Base-by-base conservation (phyloP, 2,797 vertebrate species). In the Pterois miles region DNA sequence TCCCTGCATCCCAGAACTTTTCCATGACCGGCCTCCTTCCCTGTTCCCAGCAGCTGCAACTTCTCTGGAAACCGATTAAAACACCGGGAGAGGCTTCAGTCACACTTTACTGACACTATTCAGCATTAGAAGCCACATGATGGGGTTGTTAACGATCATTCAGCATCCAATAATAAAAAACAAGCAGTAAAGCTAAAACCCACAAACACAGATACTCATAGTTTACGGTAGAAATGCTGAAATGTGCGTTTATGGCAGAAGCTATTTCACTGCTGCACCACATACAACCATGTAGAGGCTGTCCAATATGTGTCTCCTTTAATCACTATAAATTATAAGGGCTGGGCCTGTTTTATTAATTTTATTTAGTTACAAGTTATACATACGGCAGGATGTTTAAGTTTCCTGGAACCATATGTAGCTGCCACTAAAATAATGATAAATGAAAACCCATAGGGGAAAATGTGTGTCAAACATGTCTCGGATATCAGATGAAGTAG, bases 1-100 rank as follows among this genome's bases (percentile, higher is more conserved):
- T 92, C 91, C 93, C 92, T 91, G 62, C 56, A 52, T 91, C 90
- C 82, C 65, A 73, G 59, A 91, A 89, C 48, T 87, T 94, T 93
- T 93, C 91, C 90, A 94, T 88, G 82, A 85, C 58, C 72, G 25
- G 36, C 64, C 73, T 33, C 16, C 5, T 64, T 50, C 33, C 1
- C 34, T 52, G 10, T 75, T 84, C 74, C 82, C 72, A 64, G 60
- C 76, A 81, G 50, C 40, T 84, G 64, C 38, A 78, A 48, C 25
- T 82, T 75, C 33, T 20, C 59, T 75, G 72, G 70, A 78, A 66
- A 59, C 20, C 27, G 2, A 23, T 53, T 8, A 22, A 36, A 56
- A 22, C 3, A 53, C 22, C 0, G 22, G 4, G 2, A n/a, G n/a
- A 65, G 23, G 12, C 8, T 48, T 53, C 8, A 22, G 29, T 33